Conservation (phyloP, 2,113 vertebrate species). For the Actenoides lindsayi region DNA sequence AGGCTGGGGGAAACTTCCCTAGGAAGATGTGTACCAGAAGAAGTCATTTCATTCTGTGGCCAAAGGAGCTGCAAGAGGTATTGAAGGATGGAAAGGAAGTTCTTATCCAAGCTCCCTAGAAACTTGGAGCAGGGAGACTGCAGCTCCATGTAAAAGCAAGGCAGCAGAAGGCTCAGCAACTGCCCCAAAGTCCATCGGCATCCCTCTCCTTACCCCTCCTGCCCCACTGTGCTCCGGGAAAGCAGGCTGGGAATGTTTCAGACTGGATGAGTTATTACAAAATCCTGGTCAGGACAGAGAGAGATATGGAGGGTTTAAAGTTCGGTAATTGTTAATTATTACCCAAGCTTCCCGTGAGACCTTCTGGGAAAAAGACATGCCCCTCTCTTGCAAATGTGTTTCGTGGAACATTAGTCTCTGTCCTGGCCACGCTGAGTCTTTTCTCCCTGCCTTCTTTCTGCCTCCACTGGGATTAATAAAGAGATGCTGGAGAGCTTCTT, state of each 20-base stretch:
- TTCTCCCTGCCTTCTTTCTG: neutral
- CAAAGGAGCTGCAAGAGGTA: neutral
- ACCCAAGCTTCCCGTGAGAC: neutral
- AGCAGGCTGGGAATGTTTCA: neutral
- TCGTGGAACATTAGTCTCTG: neutral
- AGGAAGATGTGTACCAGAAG: neutral
- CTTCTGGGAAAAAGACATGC: neutral
- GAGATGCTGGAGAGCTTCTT: slow-evolving; percentile 51
- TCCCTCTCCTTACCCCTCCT: neutral
- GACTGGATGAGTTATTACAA: neutral
- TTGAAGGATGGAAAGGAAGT: neutral
- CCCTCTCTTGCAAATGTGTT: slow-evolving; percentile 2
- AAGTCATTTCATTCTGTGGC: neutral
- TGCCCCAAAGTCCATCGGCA: neutral
- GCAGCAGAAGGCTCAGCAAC: neutral
- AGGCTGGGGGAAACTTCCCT: neutral
- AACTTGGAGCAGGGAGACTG: neutral
- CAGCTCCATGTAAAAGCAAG: neutral
- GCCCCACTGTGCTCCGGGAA: neutral
- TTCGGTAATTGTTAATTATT: slow-evolving; percentile 50
- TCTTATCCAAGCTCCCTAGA: neutral
- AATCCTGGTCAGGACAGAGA: neutral
- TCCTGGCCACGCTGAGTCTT: neutral
- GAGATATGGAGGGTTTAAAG: neutral
- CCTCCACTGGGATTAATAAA: slow-evolving; percentile 60